phyloP scores from a whole-genome alignment of 2,113 vertebrate genomes.

The Barbus barbus region DNA sequence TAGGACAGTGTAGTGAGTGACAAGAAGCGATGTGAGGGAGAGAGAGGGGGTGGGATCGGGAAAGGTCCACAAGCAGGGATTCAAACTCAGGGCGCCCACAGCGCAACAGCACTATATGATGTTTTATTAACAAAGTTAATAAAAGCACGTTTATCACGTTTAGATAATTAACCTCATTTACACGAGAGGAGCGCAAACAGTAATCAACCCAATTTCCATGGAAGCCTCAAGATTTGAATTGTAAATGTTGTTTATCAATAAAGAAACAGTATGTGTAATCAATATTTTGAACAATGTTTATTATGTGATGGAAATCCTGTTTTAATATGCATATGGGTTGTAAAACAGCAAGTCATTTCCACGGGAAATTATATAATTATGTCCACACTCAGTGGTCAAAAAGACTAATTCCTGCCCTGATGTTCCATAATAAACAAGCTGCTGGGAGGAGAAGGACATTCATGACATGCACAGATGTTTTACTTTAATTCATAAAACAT shows the following conservation, averaged over 20 bases:
- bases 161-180: too few relatives aligned
- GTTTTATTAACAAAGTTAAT: too few relatives aligned
- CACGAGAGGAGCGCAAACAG: too few relatives aligned
- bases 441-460: not conserved
- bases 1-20: too few relatives aligned
- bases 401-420: slow-evolving; percentile 26
- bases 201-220: not conserved
- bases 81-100: too few relatives aligned
- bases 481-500: slow-evolving; percentile 32
- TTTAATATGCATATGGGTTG: not conserved
- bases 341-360: slow-evolving; percentile 22
- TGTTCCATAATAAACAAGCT: slow-evolving; percentile 29
- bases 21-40: too few relatives aligned
- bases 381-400: slow-evolving; percentile 15
- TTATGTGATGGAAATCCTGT: slow-evolving; percentile 13
- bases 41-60: too few relatives aligned
- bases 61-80: too few relatives aligned
- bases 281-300: slow-evolving; percentile 19
- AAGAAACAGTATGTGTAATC: slow-evolving; percentile 4
- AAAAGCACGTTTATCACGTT: too few relatives aligned
- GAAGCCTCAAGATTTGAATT: not conserved
- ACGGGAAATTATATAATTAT: slow-evolving; percentile 23
- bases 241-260: slow-evolving; percentile 13
- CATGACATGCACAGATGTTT: slow-evolving; percentile 16
- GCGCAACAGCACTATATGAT: too few relatives aligned